These are phyloP conservation scores for Euproctis similis DNA, from an alignment of 2,888 invertebrate genomes.

Conservation along the genomic window DNA sequence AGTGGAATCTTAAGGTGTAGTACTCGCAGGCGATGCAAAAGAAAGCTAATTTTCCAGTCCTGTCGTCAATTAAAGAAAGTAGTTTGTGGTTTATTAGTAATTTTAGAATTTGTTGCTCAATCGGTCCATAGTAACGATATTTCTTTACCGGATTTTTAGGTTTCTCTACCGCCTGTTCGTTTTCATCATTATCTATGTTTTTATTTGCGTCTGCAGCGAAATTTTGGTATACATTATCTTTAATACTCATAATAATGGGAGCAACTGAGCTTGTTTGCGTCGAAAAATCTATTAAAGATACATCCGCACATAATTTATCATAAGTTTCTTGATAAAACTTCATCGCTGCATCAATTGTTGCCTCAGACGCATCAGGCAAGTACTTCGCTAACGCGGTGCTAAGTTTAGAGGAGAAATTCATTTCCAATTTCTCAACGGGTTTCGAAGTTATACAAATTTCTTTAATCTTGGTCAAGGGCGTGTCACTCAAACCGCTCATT, in stretches of 20 bases:
- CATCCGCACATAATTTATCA: slow-evolving; percentile 50
- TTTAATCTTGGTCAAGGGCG: slow-evolving; percentile 40
- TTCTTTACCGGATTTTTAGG: slow-evolving; percentile 59
- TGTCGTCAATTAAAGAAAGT: slow-evolving; percentile 56
- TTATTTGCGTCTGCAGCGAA: slow-evolving; percentile 60
- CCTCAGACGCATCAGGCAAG: slow-evolving; percentile 62
- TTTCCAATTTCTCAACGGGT: slow-evolving; percentile 50
- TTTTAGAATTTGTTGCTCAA: slow-evolving; percentile 53
- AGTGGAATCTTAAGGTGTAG: slow-evolving; percentile 62
- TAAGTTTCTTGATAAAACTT: slow-evolving; percentile 54
- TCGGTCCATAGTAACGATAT: slow-evolving; percentile 64
- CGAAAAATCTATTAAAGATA: slow-evolving; percentile 48
- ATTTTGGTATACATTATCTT: slow-evolving; percentile 67
- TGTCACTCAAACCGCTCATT: slow-evolving; percentile 47
- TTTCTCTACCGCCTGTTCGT: slow-evolving; percentile 48
- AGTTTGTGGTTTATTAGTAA: slow-evolving; percentile 55
- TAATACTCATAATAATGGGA: slow-evolving; percentile 68
- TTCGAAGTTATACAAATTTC: slow-evolving; percentile 43
- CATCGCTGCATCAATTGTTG: slow-evolving; percentile 52
- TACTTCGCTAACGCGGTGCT: slow-evolving; percentile 47
- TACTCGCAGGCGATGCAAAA: slow-evolving; percentile 69
- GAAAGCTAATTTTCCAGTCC: slow-evolving; percentile 65
- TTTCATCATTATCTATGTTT: slow-evolving; percentile 60
- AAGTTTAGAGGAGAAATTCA: slow-evolving; percentile 45
- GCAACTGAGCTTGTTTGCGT: slow-evolving; percentile 58